Evolutionary conservation across 2,888 invertebrate species (phyloP).

Genomic region (Eutolmus rufibarbis): DNA sequence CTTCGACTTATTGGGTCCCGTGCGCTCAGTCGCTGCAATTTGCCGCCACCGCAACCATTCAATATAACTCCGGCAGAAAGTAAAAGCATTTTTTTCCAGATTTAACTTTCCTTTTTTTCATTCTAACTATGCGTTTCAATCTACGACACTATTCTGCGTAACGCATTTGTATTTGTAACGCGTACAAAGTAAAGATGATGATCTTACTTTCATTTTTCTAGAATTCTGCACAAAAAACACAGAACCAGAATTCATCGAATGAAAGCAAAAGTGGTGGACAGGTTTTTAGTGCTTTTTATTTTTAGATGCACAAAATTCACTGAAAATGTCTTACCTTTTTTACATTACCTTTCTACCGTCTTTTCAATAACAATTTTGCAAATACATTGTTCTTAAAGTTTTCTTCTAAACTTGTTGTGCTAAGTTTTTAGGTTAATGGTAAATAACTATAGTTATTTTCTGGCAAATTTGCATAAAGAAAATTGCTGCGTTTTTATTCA

Average conservation of each 20-base stretch:
- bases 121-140: not conserved
- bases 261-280: not conserved
- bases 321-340: not conserved
- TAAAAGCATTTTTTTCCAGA: not conserved
- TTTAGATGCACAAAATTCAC: not conserved
- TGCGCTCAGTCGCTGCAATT: not conserved
- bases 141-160: not conserved
- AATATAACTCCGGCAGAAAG: not conserved
- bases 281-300: not conserved
- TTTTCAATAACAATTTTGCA: not conserved
- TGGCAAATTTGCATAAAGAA: too few species aligned
- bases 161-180: not conserved
- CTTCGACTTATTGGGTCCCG: constrained; percentile 21
- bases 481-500: too few species aligned
- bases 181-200: not conserved
- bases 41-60: not conserved
- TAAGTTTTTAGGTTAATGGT: not conserved
- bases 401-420: not conserved
- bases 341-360: not conserved
- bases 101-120: not conserved
- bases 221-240: not conserved
- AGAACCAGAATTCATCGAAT: not conserved
- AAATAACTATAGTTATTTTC: too few species aligned
- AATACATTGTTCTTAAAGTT: not conserved
- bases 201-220: not conserved